Conservation (phyloP, 2,113 vertebrate species). For the Ictalurus furcatus region DNA sequence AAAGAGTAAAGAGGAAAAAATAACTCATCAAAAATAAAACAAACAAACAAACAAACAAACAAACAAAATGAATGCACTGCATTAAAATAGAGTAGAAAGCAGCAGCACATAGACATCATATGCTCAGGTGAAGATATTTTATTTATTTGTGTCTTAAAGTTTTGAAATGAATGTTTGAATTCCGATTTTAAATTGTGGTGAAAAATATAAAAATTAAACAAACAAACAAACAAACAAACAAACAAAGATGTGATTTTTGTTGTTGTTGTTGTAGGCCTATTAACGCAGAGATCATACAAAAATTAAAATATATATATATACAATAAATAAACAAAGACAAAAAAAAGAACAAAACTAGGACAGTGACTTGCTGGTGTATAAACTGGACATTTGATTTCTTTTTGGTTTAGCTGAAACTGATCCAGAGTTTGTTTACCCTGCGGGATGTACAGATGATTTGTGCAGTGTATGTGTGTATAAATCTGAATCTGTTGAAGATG, state of each 20-base stretch:
- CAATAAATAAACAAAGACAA: too few species aligned
- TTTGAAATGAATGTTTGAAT: neutral
- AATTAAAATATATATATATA: too few species aligned
- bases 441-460: too few species aligned
- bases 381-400: neutral
- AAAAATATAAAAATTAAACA: neutral
- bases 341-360: too few species aligned
- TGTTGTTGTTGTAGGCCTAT: neutral
- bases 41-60: neutral
- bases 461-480: neutral
- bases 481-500: neutral
- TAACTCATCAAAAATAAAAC: neutral
- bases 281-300: neutral
- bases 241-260: neutral
- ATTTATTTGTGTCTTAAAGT: neutral
- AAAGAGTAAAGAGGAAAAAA: neutral
- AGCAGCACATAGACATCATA: neutral
- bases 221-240: neutral
- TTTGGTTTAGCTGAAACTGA: neutral
- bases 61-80: neutral
- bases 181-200: neutral
- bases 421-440: neutral
- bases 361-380: neutral
- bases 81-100: neutral
- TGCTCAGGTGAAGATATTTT: neutral